Evolutionary conservation across 1,140 invertebrate genomes (phyloP), one percentile per base, ranked within the genome.

Genomic region (Acromyrmex heyeri): DNA sequence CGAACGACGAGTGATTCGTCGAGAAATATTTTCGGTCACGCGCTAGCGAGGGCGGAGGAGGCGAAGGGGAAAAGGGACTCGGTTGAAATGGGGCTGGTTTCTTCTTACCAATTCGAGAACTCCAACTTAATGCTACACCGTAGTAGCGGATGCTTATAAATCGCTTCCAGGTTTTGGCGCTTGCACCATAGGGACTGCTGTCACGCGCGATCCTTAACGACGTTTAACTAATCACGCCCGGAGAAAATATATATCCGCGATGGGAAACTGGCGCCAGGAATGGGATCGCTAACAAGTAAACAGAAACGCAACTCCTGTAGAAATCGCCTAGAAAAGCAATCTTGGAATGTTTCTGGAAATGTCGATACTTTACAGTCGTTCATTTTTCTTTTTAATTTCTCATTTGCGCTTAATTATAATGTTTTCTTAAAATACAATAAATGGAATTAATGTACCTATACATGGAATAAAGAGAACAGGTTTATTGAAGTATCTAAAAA

Each of bases 191-290:
- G 85, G 65, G 88, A 91, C 86, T 73, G 73, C 90, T 91, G 92
- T 92, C 90, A 91, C 83, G 81, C 91, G 85, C 88, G 88, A 91
- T 92, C 79, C 89, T 44, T 89, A 92, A 91, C 89, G 92, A 92
- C 92, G 92, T 93, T 93, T 93, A 93, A 94, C 93, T 93, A 94
- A 94, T 94, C 92, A 93, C 92, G 65, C 75, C 72, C 65, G 82
- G 88, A 89, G 86, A 91, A 92, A 92, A 91, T 92, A 91, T 91
- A 91, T 92, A 91, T 92, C 87, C 82, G 91, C 82, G 86, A 90
- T 86, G 86, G 85, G 85, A 86, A 86, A 75, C 85, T 83, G 89
- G 75, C 85, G 88, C 79, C 90, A 59, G 67, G 76, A 64, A 88
- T 67, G 64, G 30, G 18, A 10, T 53, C 44, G 79, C 55, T 50